A percentile compares a stretch with the other conserved stretches of the same genome.
Conservation (phyloP, 2,113 vertebrate species). For the Trematocara macrostoma region DNA sequence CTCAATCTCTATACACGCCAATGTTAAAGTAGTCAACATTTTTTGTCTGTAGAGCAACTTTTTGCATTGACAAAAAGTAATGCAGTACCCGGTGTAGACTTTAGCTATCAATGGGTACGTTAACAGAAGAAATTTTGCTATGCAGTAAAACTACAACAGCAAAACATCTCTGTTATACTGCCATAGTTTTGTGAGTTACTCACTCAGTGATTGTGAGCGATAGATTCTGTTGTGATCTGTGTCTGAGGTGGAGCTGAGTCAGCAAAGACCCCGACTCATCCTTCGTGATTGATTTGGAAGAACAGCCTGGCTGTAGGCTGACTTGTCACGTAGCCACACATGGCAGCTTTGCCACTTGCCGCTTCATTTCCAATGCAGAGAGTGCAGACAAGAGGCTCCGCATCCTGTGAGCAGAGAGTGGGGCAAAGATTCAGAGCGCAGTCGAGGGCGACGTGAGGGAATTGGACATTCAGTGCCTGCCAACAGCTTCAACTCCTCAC, state of each 20-base stretch:
- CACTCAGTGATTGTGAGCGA: not conserved
- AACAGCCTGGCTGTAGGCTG: not conserved
- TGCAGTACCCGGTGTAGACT: not conserved
- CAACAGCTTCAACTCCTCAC: conserved; percentile 32
- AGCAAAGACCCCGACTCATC: not conserved
- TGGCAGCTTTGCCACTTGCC: not conserved
- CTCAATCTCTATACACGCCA: not conserved
- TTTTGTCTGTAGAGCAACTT: not conserved
- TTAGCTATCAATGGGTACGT: not conserved
- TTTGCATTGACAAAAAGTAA: not conserved
- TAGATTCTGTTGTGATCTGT: not conserved
- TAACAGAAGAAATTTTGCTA: not conserved
- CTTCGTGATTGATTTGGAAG: not conserved
- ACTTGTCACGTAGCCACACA: not conserved
- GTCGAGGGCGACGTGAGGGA: conserved; percentile 15
- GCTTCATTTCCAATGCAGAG: conserved; percentile 3
- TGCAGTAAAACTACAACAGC: not conserved
- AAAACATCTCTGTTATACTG: not conserved
- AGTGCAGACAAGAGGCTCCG: not conserved
- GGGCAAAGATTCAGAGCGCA: not conserved
- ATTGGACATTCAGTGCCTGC: conserved; percentile 62
- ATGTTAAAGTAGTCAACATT: not conserved
- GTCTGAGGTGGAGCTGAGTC: not conserved
- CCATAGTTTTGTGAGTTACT: not conserved
- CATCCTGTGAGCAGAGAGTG: conserved; percentile 31